Percentiles rank a stretch among this genome's conserved stretches.
These are phyloP conservation scores for Cercopithecus petaurista DNA, from an alignment of 2,797 vertebrate species.

Conservation along the genomic window DNA sequence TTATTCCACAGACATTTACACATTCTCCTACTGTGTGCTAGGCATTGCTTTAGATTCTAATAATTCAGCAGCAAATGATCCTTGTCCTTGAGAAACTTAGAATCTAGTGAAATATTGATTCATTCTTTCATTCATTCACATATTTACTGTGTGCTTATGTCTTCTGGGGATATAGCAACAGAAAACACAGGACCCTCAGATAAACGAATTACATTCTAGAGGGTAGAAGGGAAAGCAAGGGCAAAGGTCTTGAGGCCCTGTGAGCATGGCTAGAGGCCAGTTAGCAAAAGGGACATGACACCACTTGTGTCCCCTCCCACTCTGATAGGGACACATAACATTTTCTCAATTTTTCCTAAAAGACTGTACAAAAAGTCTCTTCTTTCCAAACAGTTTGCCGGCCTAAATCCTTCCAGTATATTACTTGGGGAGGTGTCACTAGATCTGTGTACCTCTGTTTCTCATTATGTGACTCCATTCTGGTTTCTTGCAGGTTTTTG, in stretches of 20 bases:
- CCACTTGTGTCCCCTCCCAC: not conserved
- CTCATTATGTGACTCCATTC: not conserved
- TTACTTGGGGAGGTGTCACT: not conserved
- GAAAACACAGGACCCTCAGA: not conserved
- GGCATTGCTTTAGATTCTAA: not conserved
- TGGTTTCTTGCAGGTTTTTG: conserved; percentile 27
- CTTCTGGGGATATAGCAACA: not conserved
- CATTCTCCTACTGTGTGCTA: not conserved
- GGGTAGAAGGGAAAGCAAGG: not conserved
- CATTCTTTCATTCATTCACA: not conserved
- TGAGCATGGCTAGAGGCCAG: not conserved
- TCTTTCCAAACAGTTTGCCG: not conserved
- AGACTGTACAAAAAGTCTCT: conserved; percentile 3
- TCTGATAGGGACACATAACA: not conserved
- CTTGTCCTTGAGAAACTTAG: not conserved
- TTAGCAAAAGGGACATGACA: not conserved
- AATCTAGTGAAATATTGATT: conserved; percentile 30
- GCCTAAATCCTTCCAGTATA: not conserved
- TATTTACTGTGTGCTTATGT: not conserved
- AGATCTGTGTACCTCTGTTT: not conserved
- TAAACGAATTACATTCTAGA: not conserved
- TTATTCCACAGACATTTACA: conserved; percentile 33
- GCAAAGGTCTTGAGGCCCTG: not conserved
- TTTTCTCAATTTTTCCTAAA: conserved; percentile 8
- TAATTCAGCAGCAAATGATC: conserved; percentile 3